Evolutionary conservation across 2,797 vertebrate species (phyloP).

Genomic region (Centropyge bicolor): DNA sequence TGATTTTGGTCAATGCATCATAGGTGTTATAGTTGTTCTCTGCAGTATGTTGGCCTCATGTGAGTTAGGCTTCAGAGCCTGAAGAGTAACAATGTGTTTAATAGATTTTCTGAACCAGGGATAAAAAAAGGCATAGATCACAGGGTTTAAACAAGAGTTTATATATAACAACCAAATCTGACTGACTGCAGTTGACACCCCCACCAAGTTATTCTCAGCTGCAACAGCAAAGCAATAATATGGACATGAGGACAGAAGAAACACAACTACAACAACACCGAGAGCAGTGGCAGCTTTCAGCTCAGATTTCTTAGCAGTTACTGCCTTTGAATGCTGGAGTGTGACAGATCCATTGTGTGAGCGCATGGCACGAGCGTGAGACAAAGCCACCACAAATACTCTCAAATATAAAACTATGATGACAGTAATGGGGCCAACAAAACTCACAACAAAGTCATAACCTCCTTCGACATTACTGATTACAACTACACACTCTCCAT

Average conservation of each 20-base stretch:
- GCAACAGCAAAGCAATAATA: not conserved
- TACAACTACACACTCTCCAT: constrained; percentile 59
- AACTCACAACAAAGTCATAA: constrained; percentile 49
- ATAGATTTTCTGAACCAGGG: constrained; percentile 7
- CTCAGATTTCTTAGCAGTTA: constrained; percentile 45
- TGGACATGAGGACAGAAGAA: not conserved
- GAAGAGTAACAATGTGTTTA: not conserved
- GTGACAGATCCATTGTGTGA: not conserved
- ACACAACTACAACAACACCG: constrained; percentile 59
- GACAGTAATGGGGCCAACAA: constrained; percentile 17
- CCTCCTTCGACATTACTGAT: constrained; percentile 21
- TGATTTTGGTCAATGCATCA: not conserved
- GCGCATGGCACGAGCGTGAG: constrained; percentile 55
- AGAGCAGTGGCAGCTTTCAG: constrained; percentile 72
- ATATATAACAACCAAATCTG: not conserved
- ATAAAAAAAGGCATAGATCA: constrained; percentile 1
- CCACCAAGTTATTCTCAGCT: not conserved
- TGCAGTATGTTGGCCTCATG: not conserved
- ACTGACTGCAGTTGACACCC: not conserved
- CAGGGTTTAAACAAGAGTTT: not conserved
- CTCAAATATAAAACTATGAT: constrained; percentile 60
- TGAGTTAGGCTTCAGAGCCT: not conserved
- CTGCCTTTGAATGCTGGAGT: not conserved
- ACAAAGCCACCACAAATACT: constrained; percentile 59
- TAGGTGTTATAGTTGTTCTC: not conserved